Percentiles rank a stretch among this genome's conserved stretches.
Conservation (phyloP, 2,113 vertebrate genomes). For the Cacatua alba region DNA sequence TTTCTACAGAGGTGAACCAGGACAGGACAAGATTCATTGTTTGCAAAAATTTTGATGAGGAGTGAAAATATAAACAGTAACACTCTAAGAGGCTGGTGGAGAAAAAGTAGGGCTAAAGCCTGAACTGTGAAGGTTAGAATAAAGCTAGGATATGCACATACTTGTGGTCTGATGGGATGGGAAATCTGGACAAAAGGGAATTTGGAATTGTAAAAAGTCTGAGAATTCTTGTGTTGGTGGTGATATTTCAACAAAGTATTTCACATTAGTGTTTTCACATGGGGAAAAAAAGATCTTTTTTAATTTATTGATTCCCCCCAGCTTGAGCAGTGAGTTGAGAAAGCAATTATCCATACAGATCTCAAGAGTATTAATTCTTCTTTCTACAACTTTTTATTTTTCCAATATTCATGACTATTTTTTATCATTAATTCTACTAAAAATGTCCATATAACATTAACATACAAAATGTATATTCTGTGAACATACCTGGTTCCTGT, state of each 20-base stretch:
- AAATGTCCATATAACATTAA: not conserved
- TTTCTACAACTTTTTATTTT: not conserved
- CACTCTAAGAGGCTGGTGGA: not conserved
- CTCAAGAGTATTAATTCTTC: not conserved
- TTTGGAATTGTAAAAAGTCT: not conserved
- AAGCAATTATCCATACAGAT: not conserved
- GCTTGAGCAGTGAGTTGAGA: not conserved
- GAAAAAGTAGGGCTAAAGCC: not conserved
- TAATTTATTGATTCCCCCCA: not conserved
- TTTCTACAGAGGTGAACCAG: not conserved
- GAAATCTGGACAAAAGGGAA: not conserved
- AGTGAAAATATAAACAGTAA: not conserved
- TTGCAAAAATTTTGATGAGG: not conserved
- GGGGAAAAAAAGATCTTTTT: rapidly evolving
- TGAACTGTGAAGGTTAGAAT: not conserved
- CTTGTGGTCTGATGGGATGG: not conserved
- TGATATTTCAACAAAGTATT: not conserved
- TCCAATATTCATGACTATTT: not conserved
- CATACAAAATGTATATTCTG: not conserved
- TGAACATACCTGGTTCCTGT: not conserved
- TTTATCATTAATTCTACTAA: not conserved
- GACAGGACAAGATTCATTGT: not conserved
- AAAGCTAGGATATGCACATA: not conserved
- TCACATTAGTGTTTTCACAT: not conserved
- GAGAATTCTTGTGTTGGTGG: not conserved